These are phyloP conservation scores for Leucophenga maculata DNA, from an alignment of 2,888 invertebrate species.

Conservation along the genomic window DNA sequence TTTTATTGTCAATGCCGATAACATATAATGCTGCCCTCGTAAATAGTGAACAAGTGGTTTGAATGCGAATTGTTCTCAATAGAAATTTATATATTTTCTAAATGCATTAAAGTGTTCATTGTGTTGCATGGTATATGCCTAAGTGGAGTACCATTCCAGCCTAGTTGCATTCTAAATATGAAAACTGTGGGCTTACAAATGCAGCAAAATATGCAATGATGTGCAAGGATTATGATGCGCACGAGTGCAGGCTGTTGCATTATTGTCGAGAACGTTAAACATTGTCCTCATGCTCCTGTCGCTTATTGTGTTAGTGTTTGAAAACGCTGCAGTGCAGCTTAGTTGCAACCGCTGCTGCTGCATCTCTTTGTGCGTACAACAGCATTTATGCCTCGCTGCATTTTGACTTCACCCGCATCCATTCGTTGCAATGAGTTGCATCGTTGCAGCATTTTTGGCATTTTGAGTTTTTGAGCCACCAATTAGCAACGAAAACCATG, in stretches of 20 bases:
- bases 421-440: neutral
- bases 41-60: no score
- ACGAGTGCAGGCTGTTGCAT: neutral
- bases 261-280: neutral
- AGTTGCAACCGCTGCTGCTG: slow-evolving; percentile 9
- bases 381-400: slow-evolving; percentile 17
- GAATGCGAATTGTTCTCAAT: neutral
- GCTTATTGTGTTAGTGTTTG: slow-evolving; percentile 5
- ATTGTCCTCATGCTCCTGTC: no score
- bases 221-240: slow-evolving; percentile 12
- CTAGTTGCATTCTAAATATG: neutral
- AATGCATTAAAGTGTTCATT: slow-evolving; percentile 14
- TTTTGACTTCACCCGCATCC: slow-evolving; percentile 18
- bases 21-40: no score
- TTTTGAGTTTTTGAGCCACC: slow-evolving; percentile 25
- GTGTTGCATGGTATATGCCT: neutral
- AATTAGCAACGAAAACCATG: slow-evolving; percentile 25
- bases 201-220: slow-evolving; percentile 13
- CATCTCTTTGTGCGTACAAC: slow-evolving; percentile 1
- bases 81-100: neutral
- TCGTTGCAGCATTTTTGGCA: slow-evolving; percentile 8
- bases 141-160: neutral
- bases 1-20: no score
- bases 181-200: slow-evolving; percentile 8
- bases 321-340: slow-evolving; percentile 13